Evolutionary conservation across 2,888 invertebrate species (phyloP).

Genomic region (Xestia sexstrigata): DNA sequence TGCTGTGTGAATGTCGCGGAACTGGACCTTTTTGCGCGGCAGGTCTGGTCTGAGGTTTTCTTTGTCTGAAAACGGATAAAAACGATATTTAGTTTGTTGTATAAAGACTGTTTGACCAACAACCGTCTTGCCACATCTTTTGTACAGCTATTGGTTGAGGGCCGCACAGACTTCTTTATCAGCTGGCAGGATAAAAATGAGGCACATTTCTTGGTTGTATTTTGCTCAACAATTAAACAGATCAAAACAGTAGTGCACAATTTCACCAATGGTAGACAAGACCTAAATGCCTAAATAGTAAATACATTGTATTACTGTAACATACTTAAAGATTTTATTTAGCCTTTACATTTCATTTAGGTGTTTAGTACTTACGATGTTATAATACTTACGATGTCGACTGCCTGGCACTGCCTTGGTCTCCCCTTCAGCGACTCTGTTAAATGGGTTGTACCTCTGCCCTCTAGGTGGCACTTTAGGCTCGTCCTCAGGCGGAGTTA

Average conservation of each 20-base stretch:
- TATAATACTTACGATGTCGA: conserved; percentile 84
- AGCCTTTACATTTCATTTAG: background rate
- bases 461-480: conserved; percentile 94
- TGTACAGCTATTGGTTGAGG: background rate
- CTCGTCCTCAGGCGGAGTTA: conserved; percentile 88
- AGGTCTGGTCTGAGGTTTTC: conserved; percentile 83
- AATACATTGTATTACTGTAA: background rate
- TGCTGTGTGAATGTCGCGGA: conserved; percentile 93
- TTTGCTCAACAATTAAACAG: background rate
- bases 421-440: conserved; percentile 89
- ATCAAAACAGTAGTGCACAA: background rate
- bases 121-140: background rate
- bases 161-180: background rate
- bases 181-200: background rate
- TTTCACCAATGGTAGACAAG: background rate
- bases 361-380: conserved; percentile 81
- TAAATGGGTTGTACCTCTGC: conserved; percentile 96
- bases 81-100: background rate
- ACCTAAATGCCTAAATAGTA: background rate
- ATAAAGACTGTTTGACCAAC: background rate
- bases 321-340: background rate
- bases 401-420: conserved; percentile 81
- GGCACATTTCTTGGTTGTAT: background rate
- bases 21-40: conserved; percentile 90
- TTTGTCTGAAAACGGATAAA: conserved; percentile 78